phyloP scores from a whole-genome alignment of 1,140 invertebrate species.

The Calycopis cecrops region DNA sequence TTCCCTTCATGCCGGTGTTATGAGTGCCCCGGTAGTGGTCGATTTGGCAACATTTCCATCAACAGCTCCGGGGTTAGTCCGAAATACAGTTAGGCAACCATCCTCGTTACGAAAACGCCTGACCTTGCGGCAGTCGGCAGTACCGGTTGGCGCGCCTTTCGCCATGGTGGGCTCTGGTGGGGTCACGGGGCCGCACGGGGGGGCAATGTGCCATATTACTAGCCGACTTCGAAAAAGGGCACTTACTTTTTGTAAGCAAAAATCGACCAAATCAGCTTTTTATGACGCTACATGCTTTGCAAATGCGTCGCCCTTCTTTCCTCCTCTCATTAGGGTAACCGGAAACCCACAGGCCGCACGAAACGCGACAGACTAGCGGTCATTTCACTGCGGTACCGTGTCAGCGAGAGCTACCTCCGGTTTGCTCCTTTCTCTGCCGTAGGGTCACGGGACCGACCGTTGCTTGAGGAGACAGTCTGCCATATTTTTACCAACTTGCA shows the following conservation, averaged over 20 bases:
- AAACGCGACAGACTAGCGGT: too few species aligned
- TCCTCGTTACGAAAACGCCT: slow-evolving; percentile 2
- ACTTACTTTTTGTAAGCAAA: too few species aligned
- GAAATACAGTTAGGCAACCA: background rate
- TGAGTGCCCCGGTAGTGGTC: background rate
- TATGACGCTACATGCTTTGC: too few species aligned
- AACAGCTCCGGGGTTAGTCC: background rate
- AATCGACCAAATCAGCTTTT: too few species aligned
- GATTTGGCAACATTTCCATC: background rate
- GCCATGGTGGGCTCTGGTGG: background rate
- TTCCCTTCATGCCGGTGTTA: background rate
- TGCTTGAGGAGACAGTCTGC: background rate
- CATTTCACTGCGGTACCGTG: too few species aligned
- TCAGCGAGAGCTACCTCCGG: too few species aligned
- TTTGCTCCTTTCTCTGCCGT: too few species aligned
- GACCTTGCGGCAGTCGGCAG: background rate
- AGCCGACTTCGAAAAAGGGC: background rate
- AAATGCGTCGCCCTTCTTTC: too few species aligned
- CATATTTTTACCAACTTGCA: background rate
- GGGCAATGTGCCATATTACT: background rate
- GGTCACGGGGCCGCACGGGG: slow-evolving; percentile 10
- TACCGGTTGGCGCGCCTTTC: slow-evolving; percentile 10
- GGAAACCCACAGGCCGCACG: too few species aligned
- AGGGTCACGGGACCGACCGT: slow-evolving; percentile 12
- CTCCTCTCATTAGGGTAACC: too few species aligned